Percentiles rank a stretch among this genome's conserved stretches.
Conservation (phyloP, 2,888 invertebrate genomes). For the Eurytoma californica region DNA sequence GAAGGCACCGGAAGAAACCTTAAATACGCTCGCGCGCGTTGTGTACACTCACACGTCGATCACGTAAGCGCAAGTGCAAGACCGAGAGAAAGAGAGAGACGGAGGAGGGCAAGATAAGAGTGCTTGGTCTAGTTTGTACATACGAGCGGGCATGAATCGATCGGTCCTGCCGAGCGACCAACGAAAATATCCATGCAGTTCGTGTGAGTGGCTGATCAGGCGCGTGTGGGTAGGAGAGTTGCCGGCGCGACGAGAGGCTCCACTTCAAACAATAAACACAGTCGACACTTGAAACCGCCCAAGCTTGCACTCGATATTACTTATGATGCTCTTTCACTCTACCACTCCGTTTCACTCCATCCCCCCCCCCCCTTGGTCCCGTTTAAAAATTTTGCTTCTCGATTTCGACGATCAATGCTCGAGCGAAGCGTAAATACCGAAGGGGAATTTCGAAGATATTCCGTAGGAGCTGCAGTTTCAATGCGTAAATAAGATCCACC, state of each 20-base stretch:
- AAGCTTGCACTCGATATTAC: constrained; percentile 27
- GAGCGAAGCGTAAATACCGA: too few species aligned
- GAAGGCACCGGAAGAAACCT: neutral
- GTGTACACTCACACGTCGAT: neutral
- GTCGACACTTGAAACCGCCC: constrained; percentile 18
- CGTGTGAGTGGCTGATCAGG: neutral
- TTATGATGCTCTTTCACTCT: neutral
- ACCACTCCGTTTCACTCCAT: neutral
- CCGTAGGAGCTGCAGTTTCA: too few species aligned
- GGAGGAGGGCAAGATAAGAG: constrained; percentile 52
- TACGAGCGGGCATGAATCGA: constrained; percentile 44
- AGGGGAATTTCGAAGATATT: too few species aligned
- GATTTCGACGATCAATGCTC: neutral
- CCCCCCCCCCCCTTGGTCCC: neutral
- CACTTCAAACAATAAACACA: constrained; percentile 42
- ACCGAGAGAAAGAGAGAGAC: neutral
- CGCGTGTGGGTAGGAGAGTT: neutral
- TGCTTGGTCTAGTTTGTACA: constrained; percentile 68
- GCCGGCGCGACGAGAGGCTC: constrained; percentile 3
- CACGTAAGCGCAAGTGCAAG: neutral
- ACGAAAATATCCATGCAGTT: constrained; percentile 9
- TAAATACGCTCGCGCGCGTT: neutral
- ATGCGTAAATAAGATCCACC: too few species aligned
- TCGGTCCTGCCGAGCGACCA: constrained; percentile 36
- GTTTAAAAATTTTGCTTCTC: neutral